A percentile compares a stretch with the other conserved stretches of the same genome.
These are phyloP conservation scores for Cosmorhoe ocellata DNA, from an alignment of 2,888 invertebrate species.

Conservation along the genomic window DNA sequence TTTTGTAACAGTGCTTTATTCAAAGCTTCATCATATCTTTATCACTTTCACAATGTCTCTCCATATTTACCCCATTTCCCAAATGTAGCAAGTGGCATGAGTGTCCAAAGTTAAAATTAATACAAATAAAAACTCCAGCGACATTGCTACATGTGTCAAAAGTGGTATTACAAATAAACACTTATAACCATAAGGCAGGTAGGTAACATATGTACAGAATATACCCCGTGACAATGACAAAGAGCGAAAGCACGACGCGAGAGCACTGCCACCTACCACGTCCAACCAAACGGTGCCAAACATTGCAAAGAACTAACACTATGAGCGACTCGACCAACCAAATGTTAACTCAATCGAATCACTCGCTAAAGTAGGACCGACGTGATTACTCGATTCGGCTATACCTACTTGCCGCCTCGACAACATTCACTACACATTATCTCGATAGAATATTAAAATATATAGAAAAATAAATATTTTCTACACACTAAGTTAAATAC, in stretches of 20 bases:
- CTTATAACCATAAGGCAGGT: constrained; percentile 76
- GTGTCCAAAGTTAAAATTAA: constrained; percentile 73
- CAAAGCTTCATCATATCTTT: constrained; percentile 83
- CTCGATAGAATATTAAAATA: constrained; percentile 75
- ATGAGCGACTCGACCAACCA: constrained; percentile 14
- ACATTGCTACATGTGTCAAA: constrained; percentile 83
- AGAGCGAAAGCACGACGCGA: constrained; percentile 66
- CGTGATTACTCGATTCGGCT: constrained; percentile 50
- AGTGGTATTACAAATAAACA: constrained; percentile 83
- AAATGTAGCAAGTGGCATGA: constrained; percentile 82
- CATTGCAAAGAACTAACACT: constrained; percentile 28
- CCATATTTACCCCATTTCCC: constrained; percentile 87
- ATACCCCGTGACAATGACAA: constrained; percentile 79
- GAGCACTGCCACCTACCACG: constrained; percentile 38
- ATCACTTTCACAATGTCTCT: constrained; percentile 86
- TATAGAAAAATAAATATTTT: constrained; percentile 82
- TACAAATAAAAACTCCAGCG: constrained; percentile 70
- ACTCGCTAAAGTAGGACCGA: constrained; percentile 46
- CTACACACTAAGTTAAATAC: constrained; percentile 80
- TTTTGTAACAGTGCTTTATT: constrained; percentile 87
- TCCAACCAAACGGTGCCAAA: constrained; percentile 15
- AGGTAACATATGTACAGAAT: constrained; percentile 75
- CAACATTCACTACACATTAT: constrained; percentile 81
- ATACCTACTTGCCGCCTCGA: constrained; percentile 68
- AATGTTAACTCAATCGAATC: constrained; percentile 12